phyloP scores from a whole-genome alignment of 2,888 invertebrate species.

The Amphipoea oculea region DNA sequence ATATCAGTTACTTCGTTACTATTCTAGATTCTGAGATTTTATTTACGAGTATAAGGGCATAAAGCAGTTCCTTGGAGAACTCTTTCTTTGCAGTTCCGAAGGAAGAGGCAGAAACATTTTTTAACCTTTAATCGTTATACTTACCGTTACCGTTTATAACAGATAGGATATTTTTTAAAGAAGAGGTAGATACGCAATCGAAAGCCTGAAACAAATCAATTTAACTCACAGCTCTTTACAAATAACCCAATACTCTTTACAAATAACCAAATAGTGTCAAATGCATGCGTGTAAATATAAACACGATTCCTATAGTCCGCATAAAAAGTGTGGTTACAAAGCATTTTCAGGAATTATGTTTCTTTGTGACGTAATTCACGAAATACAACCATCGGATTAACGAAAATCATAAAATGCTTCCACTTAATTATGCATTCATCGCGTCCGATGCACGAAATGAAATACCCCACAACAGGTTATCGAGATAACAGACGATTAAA shows the following conservation, averaged over 20 bases:
- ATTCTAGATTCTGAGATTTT: neutral
- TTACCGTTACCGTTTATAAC: neutral
- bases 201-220: neutral
- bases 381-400: constrained; percentile 75
- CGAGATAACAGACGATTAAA: constrained; percentile 86
- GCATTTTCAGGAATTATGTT: constrained; percentile 31
- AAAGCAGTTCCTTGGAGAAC: neutral
- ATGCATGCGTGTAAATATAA: neutral
- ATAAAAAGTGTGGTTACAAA: neutral
- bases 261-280: neutral
- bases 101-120: neutral
- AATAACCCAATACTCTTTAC: neutral
- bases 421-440: constrained; percentile 90
- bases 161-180: neutral
- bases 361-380: constrained; percentile 62
- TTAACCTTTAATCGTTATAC: neutral
- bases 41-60: neutral
- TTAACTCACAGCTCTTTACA: neutral
- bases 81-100: neutral
- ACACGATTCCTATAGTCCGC: neutral
- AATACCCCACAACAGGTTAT: constrained; percentile 89
- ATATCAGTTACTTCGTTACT: neutral
- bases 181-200: neutral
- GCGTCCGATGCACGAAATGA: constrained; percentile 84
- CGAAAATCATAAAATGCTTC: constrained; percentile 85